phyloP scores from a whole-genome alignment of 1,140 invertebrate genomes.

The Cherax quadricarinatus region DNA sequence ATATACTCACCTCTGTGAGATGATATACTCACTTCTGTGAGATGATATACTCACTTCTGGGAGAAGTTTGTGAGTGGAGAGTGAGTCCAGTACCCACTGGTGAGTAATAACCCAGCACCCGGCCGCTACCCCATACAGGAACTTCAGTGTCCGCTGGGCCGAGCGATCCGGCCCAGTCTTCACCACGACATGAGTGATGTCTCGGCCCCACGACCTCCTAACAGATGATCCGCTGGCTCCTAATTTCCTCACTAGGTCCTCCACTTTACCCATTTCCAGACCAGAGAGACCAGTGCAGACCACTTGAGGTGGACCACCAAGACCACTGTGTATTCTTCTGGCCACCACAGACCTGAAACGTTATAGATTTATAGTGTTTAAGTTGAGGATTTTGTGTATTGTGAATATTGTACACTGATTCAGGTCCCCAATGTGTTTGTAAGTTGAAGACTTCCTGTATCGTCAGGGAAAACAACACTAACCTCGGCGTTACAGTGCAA shows the following conservation, averaged over 20 bases:
- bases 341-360: not conserved
- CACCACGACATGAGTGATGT: slow-evolving; percentile 49
- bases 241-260: slow-evolving; percentile 20
- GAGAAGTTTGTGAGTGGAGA: slow-evolving; percentile 22
- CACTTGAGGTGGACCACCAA: not conserved
- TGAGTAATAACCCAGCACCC: slow-evolving; percentile 50
- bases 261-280: slow-evolving; percentile 17
- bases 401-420: not conserved
- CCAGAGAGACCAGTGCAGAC: slow-evolving; percentile 34
- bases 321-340: not conserved
- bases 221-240: not conserved
- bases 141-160: slow-evolving; percentile 51
- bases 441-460: too few relatives aligned
- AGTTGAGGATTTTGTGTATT: not conserved
- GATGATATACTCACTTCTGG: slow-evolving; percentile 25
- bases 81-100: slow-evolving; percentile 41
- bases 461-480: not conserved
- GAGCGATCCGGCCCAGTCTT: not conserved
- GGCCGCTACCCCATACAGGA: slow-evolving; percentile 39
- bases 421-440: too few relatives aligned
- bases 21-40: too few relatives aligned
- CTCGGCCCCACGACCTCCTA: not conserved
- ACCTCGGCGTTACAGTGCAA: not conserved
- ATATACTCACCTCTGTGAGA: too few relatives aligned
- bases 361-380: not conserved